Percentiles rank a stretch among this genome's conserved stretches.
phyloP scores from a whole-genome alignment of 2,797 vertebrate species.

The Miichthys miiuy region DNA sequence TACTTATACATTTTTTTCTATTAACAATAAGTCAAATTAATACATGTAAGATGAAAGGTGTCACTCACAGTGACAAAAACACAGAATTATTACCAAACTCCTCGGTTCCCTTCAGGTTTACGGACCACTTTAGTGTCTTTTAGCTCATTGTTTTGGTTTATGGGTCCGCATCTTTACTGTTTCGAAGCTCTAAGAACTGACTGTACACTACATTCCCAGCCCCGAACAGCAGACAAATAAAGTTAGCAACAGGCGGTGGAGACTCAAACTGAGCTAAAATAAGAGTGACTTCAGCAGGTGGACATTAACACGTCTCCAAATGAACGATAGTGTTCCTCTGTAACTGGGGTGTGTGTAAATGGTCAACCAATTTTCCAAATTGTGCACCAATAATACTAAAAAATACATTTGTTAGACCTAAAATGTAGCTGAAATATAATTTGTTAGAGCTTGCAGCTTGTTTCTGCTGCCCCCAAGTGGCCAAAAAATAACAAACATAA shows the following conservation, averaged over 20 bases:
- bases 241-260: background rate
- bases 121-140: background rate
- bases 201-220: background rate
- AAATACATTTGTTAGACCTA: too few relatives aligned
- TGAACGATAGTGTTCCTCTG: background rate
- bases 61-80: background rate
- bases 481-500: background rate
- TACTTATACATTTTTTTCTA: background rate
- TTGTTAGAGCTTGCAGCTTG: background rate
- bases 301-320: background rate
- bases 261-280: background rate
- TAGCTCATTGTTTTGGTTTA: background rate
- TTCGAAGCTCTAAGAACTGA: background rate
- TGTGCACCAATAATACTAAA: background rate
- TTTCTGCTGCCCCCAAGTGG: constrained; percentile 1
- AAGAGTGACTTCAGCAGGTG: too few relatives aligned
- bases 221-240: background rate
- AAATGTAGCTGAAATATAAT: too few relatives aligned
- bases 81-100: too few relatives aligned
- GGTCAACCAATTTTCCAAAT: background rate
- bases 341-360: too few relatives aligned
- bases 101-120: background rate
- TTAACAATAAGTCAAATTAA: background rate
- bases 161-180: too few relatives aligned
- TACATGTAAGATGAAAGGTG: background rate